phyloP scores from a whole-genome alignment of 2,797 vertebrate genomes.

The Gadopsis bispinosus region DNA sequence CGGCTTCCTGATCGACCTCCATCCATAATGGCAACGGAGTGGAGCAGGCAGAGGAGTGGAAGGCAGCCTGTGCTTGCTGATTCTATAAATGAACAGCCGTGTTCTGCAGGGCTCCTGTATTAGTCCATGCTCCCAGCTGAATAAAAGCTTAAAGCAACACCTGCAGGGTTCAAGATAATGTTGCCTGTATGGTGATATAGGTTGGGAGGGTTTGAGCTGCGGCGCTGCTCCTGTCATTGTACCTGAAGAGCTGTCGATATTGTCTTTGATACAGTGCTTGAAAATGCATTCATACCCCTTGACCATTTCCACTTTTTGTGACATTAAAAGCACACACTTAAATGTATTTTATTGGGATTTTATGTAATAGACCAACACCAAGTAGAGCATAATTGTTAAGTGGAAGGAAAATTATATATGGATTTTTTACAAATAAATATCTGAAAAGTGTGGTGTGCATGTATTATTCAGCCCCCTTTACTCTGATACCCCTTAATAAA shows the following conservation, averaged over 20 bases:
- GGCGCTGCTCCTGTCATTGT: not conserved
- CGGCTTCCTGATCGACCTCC: not conserved
- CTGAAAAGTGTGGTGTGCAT: too few species aligned
- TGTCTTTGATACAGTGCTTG: not conserved
- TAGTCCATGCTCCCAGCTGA: constrained; percentile 22
- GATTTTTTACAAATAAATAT: too few species aligned
- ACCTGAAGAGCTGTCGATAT: not conserved
- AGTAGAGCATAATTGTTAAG: too few species aligned
- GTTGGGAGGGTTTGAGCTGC: constrained; percentile 4
- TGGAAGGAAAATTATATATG: too few species aligned
- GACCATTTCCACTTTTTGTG: too few species aligned
- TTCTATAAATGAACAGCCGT: constrained; percentile 47
- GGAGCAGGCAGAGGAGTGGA: constrained; percentile 21
- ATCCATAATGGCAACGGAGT: constrained; percentile 1
- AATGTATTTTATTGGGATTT: too few species aligned
- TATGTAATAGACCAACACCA: too few species aligned
- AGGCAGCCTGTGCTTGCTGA: constrained; percentile 9
- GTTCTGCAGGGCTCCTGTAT: constrained; percentile 25
- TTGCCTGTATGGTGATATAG: constrained; percentile 1
- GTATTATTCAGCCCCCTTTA: too few species aligned
- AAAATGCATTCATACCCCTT: too few species aligned
- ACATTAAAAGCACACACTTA: too few species aligned
- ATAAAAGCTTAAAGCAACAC: constrained; percentile 1
- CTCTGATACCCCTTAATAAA: too few species aligned
- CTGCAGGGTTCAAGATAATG: constrained; percentile 17